phyloP scores from a whole-genome alignment of 2,888 invertebrate species.

The Holacanthella duospinosa region DNA sequence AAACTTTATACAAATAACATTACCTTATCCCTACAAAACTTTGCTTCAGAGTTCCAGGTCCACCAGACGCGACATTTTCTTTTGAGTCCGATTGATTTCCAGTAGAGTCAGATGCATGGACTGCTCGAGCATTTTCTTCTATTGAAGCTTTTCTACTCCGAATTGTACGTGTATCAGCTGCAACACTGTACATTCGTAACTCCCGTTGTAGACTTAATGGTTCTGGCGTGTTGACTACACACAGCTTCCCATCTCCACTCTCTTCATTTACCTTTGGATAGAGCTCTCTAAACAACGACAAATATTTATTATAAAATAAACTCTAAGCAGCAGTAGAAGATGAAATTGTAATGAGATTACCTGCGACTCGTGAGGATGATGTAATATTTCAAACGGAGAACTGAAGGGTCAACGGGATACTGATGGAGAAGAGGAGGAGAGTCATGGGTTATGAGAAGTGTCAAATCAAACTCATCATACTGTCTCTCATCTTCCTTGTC shows the following conservation, averaged over 20 bases:
- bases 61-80: too few species aligned
- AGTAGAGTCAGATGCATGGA: too few species aligned
- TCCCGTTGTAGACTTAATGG: background rate
- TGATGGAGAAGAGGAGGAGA: constrained; percentile 25
- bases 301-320: too few species aligned
- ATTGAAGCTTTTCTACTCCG: background rate
- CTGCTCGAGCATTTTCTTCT: too few species aligned
- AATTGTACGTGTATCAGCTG: background rate
- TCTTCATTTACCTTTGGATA: constrained; percentile 55
- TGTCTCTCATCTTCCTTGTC: constrained; percentile 52
- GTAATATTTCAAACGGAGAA: constrained; percentile 51
- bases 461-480: constrained; percentile 57
- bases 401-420: constrained; percentile 40
- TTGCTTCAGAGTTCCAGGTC: background rate
- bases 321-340: background rate
- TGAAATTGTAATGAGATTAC: constrained; percentile 38
- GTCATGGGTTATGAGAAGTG: constrained; percentile 54
- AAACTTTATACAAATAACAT: too few species aligned
- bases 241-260: constrained; percentile 52
- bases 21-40: too few species aligned
- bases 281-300: constrained; percentile 43
- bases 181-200: background rate
- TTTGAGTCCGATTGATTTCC: too few species aligned
- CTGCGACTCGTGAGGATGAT: constrained; percentile 51
- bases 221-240: constrained; percentile 44